phyloP scores from a whole-genome alignment of 2,797 vertebrate genomes.

The Melopsittacus undulatus region DNA sequence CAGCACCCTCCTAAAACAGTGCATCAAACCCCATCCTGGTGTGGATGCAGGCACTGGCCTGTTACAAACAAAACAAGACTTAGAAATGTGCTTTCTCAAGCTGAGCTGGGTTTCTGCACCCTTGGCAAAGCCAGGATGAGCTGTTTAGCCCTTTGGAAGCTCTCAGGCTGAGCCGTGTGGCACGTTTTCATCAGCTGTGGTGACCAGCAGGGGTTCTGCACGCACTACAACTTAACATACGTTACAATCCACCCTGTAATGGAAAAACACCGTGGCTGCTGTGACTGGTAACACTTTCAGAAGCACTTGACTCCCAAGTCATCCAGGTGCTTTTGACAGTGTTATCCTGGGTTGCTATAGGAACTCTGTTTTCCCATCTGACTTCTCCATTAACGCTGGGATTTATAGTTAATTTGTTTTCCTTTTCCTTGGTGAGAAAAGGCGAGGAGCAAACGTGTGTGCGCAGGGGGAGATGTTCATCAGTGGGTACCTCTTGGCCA shows the following conservation, averaged over 20 bases:
- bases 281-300: not conserved
- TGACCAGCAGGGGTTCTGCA: not conserved
- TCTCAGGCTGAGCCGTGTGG: not conserved
- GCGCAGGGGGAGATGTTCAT: not conserved
- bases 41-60: rapidly evolving
- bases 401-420: conserved; percentile 35
- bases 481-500: not conserved
- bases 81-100: not conserved
- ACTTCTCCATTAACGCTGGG: not conserved
- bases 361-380: conserved; percentile 38
- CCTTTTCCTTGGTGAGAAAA: not conserved
- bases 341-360: conserved; percentile 43
- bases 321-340: conserved; percentile 41
- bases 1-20: not conserved
- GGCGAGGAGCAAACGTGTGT: rapidly evolving
- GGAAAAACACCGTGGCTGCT: not conserved
- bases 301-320: not conserved
- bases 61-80: not conserved
- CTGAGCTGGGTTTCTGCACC: not conserved
- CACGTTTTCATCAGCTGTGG: not conserved
- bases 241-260: not conserved
- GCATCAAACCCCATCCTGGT: not conserved
- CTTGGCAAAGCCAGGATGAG: not conserved
- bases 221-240: not conserved
- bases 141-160: not conserved